Percentiles rank a stretch among this genome's conserved stretches.
Conservation (phyloP, 1,140 invertebrate species). For the Apolygus lucorum region DNA sequence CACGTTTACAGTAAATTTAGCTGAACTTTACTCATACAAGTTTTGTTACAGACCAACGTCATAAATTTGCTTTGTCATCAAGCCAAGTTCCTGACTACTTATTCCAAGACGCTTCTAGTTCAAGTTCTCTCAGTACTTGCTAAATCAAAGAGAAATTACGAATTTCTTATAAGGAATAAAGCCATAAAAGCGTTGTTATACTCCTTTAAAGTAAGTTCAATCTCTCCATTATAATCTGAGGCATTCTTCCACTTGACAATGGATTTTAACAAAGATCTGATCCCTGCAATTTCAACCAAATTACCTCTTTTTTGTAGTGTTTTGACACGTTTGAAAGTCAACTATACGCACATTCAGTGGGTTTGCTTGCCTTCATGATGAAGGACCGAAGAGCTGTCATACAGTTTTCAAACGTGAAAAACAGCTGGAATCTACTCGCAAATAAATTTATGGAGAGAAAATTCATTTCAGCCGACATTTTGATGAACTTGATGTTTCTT, state of each 20-base stretch:
- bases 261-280: neutral
- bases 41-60: neutral
- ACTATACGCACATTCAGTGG: neutral
- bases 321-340: slow-evolving; percentile 2
- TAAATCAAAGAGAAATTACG: slow-evolving; percentile 3
- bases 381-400: slow-evolving; percentile 1
- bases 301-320: neutral
- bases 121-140: slow-evolving; percentile 5
- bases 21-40: too few species aligned
- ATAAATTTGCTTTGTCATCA: slow-evolving; percentile 6
- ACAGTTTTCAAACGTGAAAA: slow-evolving; percentile 8
- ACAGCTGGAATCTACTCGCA: neutral
- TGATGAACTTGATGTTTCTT: slow-evolving; percentile 2
- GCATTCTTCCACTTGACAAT: too few species aligned
- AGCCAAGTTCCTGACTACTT: neutral
- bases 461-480: slow-evolving; percentile 2
- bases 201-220: slow-evolving; percentile 2
- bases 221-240: too few species aligned
- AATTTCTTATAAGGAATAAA: neutral
- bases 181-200: neutral
- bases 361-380: neutral
- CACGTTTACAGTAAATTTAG: too few species aligned
- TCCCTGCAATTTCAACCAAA: neutral
- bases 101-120: slow-evolving; percentile 2
- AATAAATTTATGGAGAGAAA: neutral